Conservation (phyloP, 2,888 invertebrate species). For the Thera obeliscata region DNA sequence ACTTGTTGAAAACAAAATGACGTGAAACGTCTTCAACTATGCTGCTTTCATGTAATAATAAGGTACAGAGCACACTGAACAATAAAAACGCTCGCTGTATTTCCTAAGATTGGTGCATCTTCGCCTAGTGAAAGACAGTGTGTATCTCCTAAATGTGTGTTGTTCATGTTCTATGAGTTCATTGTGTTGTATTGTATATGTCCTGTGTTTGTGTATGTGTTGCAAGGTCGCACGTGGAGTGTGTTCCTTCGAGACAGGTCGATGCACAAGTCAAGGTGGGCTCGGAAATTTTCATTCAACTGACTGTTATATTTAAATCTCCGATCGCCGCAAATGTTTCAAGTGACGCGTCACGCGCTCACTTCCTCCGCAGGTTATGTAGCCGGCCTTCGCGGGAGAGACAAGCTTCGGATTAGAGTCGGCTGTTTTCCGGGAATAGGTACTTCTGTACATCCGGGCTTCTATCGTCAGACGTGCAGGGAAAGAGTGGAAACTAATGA, state of each 20-base stretch:
- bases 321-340: conserved; percentile 64
- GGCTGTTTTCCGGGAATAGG: conserved; percentile 60
- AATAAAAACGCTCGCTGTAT: conserved; percentile 34
- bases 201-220: conserved; percentile 67
- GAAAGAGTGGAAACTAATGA: conserved; percentile 34
- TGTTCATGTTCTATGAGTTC: conserved; percentile 49
- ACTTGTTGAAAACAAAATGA: conserved; percentile 30
- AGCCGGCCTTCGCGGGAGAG: conserved; percentile 37
- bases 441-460: conserved; percentile 61
- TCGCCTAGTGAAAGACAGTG: conserved; percentile 46
- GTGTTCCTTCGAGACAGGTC: conserved; percentile 71
- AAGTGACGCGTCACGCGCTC: conserved; percentile 71
- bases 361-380: conserved; percentile 61
- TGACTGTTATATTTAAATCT: conserved; percentile 78
- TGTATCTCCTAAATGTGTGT: conserved; percentile 62
- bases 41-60: conserved; percentile 48
- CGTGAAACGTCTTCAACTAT: conserved; percentile 37
- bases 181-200: conserved; percentile 47
- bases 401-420: conserved; percentile 32
- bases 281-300: conserved; percentile 79
- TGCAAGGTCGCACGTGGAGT: conserved; percentile 78
- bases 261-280: conserved; percentile 81
- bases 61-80: conserved; percentile 48
- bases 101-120: conserved; percentile 39
- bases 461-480: conserved; percentile 48